Evolutionary conservation across 2,797 vertebrate species (phyloP).

Genomic region (Sebastes ruberrimus): DNA sequence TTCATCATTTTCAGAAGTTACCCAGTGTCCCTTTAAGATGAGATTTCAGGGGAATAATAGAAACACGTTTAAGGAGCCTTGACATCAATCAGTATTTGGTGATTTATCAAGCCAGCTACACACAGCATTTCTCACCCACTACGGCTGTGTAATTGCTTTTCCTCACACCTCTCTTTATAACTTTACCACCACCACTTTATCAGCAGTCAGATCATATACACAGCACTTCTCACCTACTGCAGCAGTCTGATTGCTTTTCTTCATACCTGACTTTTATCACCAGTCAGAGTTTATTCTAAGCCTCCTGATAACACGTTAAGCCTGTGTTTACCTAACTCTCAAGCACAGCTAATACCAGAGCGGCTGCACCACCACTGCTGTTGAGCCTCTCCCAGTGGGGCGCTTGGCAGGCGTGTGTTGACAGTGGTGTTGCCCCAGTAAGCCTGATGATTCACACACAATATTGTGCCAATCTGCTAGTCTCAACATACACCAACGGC

Average conservation of each 20-base stretch:
- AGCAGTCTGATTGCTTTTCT: constrained; percentile 5
- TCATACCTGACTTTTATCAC: constrained; percentile 33
- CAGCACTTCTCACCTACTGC: constrained; percentile 17
- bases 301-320: constrained; percentile 27
- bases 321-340: constrained; percentile 55
- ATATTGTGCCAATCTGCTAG: constrained; percentile 52
- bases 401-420: constrained; percentile 52
- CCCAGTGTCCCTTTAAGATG: background rate
- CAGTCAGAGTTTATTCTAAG: constrained; percentile 21
- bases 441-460: constrained; percentile 66
- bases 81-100: background rate
- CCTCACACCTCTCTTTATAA: constrained; percentile 6
- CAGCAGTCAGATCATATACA: constrained; percentile 8
- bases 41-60: background rate
- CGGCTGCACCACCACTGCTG: constrained; percentile 23
- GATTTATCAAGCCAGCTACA: background rate
- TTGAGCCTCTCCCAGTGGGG: constrained; percentile 56
- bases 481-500: constrained; percentile 49
- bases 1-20: background rate
- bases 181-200: constrained; percentile 19
- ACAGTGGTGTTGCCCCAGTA: constrained; percentile 51
- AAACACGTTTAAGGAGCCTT: background rate
- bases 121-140: background rate
- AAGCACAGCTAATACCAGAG: constrained; percentile 46
- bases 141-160: background rate